Evolutionary conservation across 2,888 invertebrate species (phyloP), one percentile per base, ranked within the genome.

Genomic region (Caenorhabditis sp.): DNA sequence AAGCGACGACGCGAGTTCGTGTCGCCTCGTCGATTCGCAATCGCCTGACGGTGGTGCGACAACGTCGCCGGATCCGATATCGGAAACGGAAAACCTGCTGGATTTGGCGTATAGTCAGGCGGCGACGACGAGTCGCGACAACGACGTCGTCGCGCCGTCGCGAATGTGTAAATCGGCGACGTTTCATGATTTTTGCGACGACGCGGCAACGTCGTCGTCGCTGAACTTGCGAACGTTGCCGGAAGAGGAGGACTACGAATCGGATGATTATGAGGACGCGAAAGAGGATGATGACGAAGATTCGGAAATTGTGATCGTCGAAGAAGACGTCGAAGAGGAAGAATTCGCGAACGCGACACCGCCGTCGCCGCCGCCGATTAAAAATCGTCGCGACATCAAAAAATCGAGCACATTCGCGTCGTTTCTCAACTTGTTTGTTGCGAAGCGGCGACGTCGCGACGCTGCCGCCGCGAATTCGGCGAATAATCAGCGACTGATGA

Each of bases 141-240:
- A n/a, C n/a, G n/a, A n/a, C n/a, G n/a, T 19, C 19, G 3, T 21
- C 51, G 10, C 23, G 5, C 51, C 21, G 51, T 51, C 51, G 37
- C 19, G 70, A 31, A 71, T 76, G 70, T 70, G 70, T 23, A 76
- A 76, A 51, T 76, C 75, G 1, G 75, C 75, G 2, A 75, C 75
- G 5, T 75, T 75, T 31, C 75, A 75, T 24, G 70, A 70, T 50
- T 75, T 75, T 27, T 66, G 69, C 24, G 75, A 75, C 27, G 69
- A 67, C 58, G 66, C 58, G 19, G 69, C 66, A 63, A n/a, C 51
- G 24, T 51, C 51, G 8, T 51, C 51, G 19, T 61, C 61, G 8
- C 19, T 61, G 31, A 62, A 74, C 26, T 51, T 66, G 49, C 58
- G 62, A 57, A 65, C 66, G 2, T 19, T 75, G 10, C 64, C 54